phyloP scores from a whole-genome alignment of 2,888 invertebrate genomes.

The Drosophila helvetica region DNA sequence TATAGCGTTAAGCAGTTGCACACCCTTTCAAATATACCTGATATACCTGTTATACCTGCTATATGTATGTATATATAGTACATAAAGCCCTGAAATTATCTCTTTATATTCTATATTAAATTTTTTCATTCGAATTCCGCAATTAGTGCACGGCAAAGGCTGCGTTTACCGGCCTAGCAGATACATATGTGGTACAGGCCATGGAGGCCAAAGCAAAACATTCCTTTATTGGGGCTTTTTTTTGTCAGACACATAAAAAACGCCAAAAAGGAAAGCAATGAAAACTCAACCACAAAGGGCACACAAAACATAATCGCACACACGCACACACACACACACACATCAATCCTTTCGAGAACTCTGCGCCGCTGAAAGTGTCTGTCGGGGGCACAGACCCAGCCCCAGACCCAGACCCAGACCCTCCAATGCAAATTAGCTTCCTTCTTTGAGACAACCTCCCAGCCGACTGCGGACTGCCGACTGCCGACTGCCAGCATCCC shows the following conservation, averaged over 20 bases:
- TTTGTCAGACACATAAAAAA: slow-evolving; percentile 3
- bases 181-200: too few relatives aligned
- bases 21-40: too few relatives aligned
- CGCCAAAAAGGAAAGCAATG: slow-evolving; percentile 17
- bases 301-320: slow-evolving; percentile 32
- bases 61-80: too few relatives aligned
- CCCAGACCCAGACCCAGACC: neutral
- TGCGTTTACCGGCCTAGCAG: too few relatives aligned
- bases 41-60: too few relatives aligned
- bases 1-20: too few relatives aligned
- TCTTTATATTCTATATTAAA: too few relatives aligned
- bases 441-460: slow-evolving; percentile 24
- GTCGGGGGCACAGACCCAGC: slow-evolving; percentile 10
- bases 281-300: slow-evolving; percentile 31
- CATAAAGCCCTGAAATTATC: too few relatives aligned
- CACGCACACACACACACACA: slow-evolving; percentile 12
- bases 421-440: slow-evolving; percentile 67
- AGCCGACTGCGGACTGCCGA: neutral
- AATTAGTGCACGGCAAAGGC: too few relatives aligned
- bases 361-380: slow-evolving; percentile 27
- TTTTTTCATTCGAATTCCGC: too few relatives aligned
- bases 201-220: neutral
- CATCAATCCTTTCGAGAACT: slow-evolving; percentile 20
- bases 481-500: neutral
- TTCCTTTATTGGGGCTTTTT: neutral